Percentiles rank a stretch among this genome's conserved stretches.
Evolutionary conservation across 2,797 vertebrate genomes (phyloP).

Genomic region (Xiphorhynchus erythropygius): DNA sequence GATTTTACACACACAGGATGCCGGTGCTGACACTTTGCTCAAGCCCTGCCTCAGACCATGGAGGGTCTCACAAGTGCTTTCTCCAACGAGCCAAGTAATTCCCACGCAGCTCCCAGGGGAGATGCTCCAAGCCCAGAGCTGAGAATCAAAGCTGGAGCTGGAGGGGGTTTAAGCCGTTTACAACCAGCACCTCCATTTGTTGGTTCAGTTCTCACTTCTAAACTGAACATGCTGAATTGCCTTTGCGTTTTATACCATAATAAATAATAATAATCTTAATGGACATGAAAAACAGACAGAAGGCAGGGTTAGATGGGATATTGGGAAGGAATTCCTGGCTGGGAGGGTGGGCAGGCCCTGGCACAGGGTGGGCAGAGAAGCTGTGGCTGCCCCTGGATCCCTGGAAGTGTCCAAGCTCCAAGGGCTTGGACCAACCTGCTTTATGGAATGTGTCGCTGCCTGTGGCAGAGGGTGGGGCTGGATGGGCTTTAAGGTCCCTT

Average conservation of each 20-base stretch:
- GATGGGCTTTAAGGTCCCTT: fast-evolving
- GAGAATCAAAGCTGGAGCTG: neutral
- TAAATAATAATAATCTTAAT: neutral
- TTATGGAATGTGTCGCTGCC: neutral
- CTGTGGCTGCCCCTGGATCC: neutral
- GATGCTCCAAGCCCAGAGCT: neutral
- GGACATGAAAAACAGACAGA: neutral
- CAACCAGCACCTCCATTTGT: neutral
- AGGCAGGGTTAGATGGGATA: neutral
- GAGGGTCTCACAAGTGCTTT: neutral
- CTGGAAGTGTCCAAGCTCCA: neutral
- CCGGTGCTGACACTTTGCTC: neutral
- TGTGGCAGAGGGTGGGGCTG: too few species aligned
- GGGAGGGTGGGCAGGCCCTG: neutral
- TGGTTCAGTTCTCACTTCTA: neutral
- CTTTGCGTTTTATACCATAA: neutral
- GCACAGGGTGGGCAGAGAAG: neutral
- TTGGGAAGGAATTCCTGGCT: neutral
- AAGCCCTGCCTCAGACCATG: neutral
- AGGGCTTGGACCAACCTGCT: neutral
- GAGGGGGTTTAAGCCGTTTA: neutral
- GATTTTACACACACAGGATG: neutral
- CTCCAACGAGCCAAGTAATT: neutral
- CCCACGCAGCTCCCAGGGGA: neutral
- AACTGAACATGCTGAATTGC: neutral